Evolutionary conservation across 2,797 vertebrate genomes (phyloP).

Genomic region (Hyperoplus immaculatus): DNA sequence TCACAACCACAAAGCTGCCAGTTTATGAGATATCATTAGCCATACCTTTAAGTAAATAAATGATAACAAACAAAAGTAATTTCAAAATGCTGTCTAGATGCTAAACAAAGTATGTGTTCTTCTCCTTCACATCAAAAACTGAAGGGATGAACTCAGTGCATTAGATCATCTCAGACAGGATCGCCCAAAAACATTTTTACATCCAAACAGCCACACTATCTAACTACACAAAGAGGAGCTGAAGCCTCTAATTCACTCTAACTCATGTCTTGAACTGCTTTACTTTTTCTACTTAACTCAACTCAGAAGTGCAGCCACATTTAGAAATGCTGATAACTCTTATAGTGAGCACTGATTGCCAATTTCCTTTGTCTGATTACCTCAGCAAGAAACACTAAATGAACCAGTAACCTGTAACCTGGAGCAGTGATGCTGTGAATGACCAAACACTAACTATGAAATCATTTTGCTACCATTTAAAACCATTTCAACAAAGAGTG

Average conservation of each 20-base stretch:
- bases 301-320: constrained; percentile 36
- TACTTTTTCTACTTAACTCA: constrained; percentile 21
- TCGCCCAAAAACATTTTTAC: not conserved
- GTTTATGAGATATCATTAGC: not conserved
- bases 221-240: not conserved
- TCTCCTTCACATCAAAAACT: not conserved
- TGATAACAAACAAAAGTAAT: not conserved
- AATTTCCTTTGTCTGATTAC: constrained; percentile 73
- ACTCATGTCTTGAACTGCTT: constrained; percentile 21
- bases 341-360: constrained; percentile 61
- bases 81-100: not conserved
- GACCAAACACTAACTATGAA: not conserved
- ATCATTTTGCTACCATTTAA: constrained; percentile 3
- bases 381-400: constrained; percentile 67
- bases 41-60: no score
- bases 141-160: not conserved
- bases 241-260: constrained; percentile 4
- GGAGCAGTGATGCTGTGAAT: constrained; percentile 12
- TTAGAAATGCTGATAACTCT: constrained; percentile 57
- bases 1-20: not conserved
- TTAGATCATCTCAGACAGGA: not conserved
- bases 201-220: not conserved
- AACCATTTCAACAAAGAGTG: not conserved
- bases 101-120: not conserved
- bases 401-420: constrained; percentile 61